Evolutionary conservation across 1,140 invertebrate genomes (phyloP).

Genomic region (Mycetomoellerius zeteki): DNA sequence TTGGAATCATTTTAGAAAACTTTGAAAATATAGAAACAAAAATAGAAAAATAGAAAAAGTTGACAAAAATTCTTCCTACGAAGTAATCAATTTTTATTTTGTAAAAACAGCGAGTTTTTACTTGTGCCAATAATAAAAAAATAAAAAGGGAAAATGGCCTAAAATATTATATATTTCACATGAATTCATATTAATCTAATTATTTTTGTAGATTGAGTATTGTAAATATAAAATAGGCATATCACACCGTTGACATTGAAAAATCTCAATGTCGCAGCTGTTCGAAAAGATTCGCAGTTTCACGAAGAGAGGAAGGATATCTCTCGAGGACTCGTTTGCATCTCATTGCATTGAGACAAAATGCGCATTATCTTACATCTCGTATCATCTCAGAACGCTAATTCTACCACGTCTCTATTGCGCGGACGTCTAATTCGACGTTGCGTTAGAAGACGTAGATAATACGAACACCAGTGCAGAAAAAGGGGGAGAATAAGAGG

Average conservation of each 20-base stretch:
- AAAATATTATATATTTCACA: not conserved
- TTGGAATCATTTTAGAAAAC: not conserved
- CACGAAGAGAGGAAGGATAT: not conserved
- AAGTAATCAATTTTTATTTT: not conserved
- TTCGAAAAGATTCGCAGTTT: constrained; percentile 18
- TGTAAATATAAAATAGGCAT: not conserved
- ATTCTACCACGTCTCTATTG: not conserved
- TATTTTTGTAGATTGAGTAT: not conserved
- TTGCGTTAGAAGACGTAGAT: constrained; percentile 62
- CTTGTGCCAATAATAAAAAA: not conserved
- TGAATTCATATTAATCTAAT: constrained; percentile 1
- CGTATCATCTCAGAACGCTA: not conserved
- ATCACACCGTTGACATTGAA: not conserved
- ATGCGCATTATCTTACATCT: not conserved
- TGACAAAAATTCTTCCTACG: not conserved
- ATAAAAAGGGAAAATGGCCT: not conserved
- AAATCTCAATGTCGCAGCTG: not conserved
- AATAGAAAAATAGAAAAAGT: not conserved
- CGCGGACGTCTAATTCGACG: constrained; percentile 44
- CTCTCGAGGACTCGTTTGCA: constrained; percentile 42
- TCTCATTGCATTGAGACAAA: constrained; percentile 42
- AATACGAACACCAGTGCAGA: constrained; percentile 60
- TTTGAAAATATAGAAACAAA: not conserved
- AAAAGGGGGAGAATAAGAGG: constrained; percentile 77
- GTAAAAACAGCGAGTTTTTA: not conserved